phyloP scores from a whole-genome alignment of 2,113 vertebrate genomes.

The Nettapus auritus region DNA sequence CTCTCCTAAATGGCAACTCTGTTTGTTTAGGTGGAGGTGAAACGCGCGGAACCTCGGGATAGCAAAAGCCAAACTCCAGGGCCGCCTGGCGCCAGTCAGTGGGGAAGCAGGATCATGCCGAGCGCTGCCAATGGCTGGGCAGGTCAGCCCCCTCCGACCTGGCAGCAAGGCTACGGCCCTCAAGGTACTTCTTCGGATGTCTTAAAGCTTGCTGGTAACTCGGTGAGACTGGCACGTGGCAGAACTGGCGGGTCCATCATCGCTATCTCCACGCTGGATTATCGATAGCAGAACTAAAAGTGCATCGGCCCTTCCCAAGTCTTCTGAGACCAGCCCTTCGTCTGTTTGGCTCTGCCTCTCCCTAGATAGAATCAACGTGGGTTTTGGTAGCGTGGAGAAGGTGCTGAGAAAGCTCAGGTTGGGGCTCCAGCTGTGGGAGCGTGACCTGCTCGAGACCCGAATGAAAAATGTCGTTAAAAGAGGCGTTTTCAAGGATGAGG shows the following conservation, averaged over 20 bases:
- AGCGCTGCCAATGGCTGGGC: conserved; percentile 97
- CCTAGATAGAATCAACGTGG: accelerated
- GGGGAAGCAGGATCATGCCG: conserved; percentile 93
- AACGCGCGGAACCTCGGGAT: conserved; percentile 96
- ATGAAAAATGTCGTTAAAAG: background rate
- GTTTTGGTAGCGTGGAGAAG: accelerated
- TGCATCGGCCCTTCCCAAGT: accelerated
- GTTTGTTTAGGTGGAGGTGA: conserved; percentile 98
- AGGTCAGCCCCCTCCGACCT: conserved; percentile 92
- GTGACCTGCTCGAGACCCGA: background rate
- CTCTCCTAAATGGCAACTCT: conserved; percentile 77
- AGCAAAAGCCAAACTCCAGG: conserved; percentile 92
- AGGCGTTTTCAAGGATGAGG: background rate
- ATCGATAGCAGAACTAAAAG: accelerated
- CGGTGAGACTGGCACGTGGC: accelerated
- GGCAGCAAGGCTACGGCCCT: conserved; percentile 95
- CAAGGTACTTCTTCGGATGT: conserved; percentile 82
- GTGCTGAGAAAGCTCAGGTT: background rate
- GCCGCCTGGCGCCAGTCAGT: conserved; percentile 91
- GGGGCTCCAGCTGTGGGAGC: background rate
- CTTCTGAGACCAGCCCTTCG: background rate
- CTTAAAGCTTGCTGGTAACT: accelerated
- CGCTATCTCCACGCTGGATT: background rate
- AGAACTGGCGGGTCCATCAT: accelerated
- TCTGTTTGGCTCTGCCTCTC: background rate